Conservation (phyloP, 2,797 vertebrate genomes). For the Mus minutoides region DNA sequence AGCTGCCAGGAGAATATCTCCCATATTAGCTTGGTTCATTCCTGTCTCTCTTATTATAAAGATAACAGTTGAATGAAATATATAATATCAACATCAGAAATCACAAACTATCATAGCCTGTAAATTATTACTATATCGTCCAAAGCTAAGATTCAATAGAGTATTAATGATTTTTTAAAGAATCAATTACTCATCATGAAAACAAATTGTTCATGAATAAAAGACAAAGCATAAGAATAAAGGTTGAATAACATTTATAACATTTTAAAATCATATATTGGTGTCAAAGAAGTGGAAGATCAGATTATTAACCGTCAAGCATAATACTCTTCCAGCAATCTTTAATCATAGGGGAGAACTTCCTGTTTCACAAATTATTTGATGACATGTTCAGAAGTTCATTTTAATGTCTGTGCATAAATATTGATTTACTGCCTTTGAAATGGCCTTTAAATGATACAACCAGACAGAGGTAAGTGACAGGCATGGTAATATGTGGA, state of each 20-base stretch:
- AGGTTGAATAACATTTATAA: conserved; percentile 6
- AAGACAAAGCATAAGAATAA: conserved; percentile 14
- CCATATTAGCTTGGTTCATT: conserved; percentile 39
- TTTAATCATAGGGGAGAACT: not conserved
- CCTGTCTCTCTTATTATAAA: conserved; percentile 3
- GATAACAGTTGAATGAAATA: not conserved
- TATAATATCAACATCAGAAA: not conserved
- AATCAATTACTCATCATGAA: conserved; percentile 36
- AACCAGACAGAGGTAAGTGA: conserved; percentile 20
- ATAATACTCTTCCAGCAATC: not conserved
- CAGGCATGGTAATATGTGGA: not conserved
- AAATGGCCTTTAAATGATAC: conserved; percentile 58
- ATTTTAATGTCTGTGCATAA: not conserved
- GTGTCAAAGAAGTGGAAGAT: not conserved
- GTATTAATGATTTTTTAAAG: conserved; percentile 2
- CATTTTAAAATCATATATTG: not conserved
- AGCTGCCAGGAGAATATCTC: conserved; percentile 25
- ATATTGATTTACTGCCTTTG: conserved; percentile 55
- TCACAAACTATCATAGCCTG: conserved; percentile 6
- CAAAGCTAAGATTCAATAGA: not conserved
- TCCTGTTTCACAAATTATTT: conserved; percentile 37
- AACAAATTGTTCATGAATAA: conserved; percentile 37
- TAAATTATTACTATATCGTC: not conserved
- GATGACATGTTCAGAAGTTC: conserved; percentile 46
- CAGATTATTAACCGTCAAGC: not conserved